These are phyloP conservation scores for Puntigrus tetrazona DNA, from an alignment of 2,113 vertebrate species.

Conservation along the genomic window DNA sequence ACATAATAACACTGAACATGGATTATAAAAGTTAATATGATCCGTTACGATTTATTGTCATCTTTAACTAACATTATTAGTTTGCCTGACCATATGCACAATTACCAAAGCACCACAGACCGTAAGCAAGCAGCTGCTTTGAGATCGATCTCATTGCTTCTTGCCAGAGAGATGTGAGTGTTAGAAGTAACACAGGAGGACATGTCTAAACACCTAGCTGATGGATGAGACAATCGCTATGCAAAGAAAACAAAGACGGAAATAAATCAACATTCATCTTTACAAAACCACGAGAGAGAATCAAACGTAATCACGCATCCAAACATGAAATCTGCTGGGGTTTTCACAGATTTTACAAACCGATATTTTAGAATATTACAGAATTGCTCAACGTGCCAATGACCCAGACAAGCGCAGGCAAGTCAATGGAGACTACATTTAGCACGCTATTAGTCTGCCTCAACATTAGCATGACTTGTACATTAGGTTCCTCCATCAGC, in stretches of 20 bases:
- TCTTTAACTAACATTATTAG: not conserved
- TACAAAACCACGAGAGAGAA: not conserved
- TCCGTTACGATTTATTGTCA: not conserved
- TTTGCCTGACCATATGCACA: constrained; percentile 10
- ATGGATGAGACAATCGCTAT: constrained; percentile 49
- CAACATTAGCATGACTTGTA: constrained; percentile 56
- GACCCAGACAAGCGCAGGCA: not conserved
- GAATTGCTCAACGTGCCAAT: not conserved
- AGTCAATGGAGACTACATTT: not conserved
- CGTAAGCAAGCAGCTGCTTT: not conserved
- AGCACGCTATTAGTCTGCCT: constrained; percentile 12
- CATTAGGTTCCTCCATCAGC: constrained; percentile 53
- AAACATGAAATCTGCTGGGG: not conserved
- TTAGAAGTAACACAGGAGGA: constrained; percentile 24
- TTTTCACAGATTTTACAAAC: not conserved
- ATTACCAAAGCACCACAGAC: not conserved
- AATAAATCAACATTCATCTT: constrained; percentile 45
- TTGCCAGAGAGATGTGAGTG: not conserved
- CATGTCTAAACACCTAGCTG: constrained; percentile 33
- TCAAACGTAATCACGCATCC: not conserved
- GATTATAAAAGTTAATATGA: not conserved
- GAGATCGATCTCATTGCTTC: not conserved
- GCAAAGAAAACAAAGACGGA: constrained; percentile 35
- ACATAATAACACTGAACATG: not conserved
- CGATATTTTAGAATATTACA: not conserved